These are phyloP conservation scores for Macaria notata DNA, from an alignment of 2,888 invertebrate species.

Conservation along the genomic window DNA sequence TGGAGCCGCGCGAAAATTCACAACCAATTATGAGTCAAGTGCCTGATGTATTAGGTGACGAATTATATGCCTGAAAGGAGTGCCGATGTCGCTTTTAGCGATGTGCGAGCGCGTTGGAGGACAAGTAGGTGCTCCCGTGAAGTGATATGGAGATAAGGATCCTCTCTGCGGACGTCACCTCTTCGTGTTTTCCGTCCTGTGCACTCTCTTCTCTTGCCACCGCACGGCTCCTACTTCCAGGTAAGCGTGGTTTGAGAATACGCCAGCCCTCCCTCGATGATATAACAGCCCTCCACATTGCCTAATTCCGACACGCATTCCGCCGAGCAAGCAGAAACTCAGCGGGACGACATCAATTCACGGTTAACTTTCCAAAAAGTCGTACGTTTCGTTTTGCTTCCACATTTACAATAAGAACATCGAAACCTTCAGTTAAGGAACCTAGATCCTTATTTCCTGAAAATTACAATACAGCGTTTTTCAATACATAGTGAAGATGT, in stretches of 20 bases:
- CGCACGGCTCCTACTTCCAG: conserved; percentile 61
- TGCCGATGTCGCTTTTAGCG: conserved; percentile 65
- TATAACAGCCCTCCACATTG: conserved; percentile 27
- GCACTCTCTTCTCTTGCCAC: conserved; percentile 64
- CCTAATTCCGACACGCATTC: conserved; percentile 5
- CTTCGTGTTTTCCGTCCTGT: conserved; percentile 77
- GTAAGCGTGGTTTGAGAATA: conserved; percentile 46
- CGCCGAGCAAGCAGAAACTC: no score
- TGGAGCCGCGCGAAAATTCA: conserved; percentile 78
- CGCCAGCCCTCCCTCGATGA: conserved; percentile 19
- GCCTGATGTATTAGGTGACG: conserved; percentile 75
- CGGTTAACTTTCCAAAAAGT: no score
- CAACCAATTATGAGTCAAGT: conserved; percentile 80
- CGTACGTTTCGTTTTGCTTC: not conserved
- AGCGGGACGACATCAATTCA: no score
- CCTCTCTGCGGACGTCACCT: conserved; percentile 61
- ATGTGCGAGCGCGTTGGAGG: conserved; percentile 65
- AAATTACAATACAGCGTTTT: no score
- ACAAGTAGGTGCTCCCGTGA: conserved; percentile 67
- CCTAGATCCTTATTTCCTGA: no score
- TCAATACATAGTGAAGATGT: no score
- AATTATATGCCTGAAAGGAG: conserved; percentile 75
- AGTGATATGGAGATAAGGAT: conserved; percentile 79
- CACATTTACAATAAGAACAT: not conserved
- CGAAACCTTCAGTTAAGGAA: no score